These are phyloP conservation scores for Ursus arctos DNA, from an alignment of 2,113 vertebrate species.

Conservation along the genomic window DNA sequence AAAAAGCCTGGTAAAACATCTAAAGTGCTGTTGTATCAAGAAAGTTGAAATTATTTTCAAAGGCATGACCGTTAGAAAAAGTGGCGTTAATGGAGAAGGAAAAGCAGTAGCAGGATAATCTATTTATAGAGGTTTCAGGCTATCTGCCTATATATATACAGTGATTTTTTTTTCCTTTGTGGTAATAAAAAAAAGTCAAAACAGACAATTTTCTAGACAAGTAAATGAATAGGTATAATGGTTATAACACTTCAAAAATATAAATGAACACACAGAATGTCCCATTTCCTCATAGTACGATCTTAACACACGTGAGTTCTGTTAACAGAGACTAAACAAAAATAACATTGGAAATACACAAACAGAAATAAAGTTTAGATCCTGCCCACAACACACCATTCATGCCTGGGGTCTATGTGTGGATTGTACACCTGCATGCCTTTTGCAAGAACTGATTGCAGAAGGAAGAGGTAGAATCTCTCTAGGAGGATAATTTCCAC, in stretches of 20 bases:
- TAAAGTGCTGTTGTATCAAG: constrained; percentile 14
- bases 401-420: background rate
- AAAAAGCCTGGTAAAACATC: constrained; percentile 41
- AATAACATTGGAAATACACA: constrained; percentile 29
- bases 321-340: constrained; percentile 69
- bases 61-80: constrained; percentile 65
- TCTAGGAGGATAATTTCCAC: constrained; percentile 61
- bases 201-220: constrained; percentile 77
- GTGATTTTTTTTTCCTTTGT: constrained; percentile 57
- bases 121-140: constrained; percentile 65
- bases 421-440: too few species aligned
- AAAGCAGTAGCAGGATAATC: background rate
- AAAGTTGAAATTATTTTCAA: constrained; percentile 67
- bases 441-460: constrained; percentile 14
- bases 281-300: constrained; percentile 10
- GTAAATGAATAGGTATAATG: constrained; percentile 55
- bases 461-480: background rate
- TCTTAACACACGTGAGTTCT: constrained; percentile 41
- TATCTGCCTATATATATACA: constrained; percentile 32
- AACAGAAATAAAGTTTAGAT: constrained; percentile 34
- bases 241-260: constrained; percentile 51
- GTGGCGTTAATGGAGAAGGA: constrained; percentile 30
- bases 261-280: background rate
- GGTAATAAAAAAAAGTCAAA: constrained; percentile 63
- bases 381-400: background rate